Evolutionary conservation across 2,888 invertebrate species (phyloP), one percentile per base, ranked within the genome.

Genomic region (Hermaeophaga mercurialis): DNA sequence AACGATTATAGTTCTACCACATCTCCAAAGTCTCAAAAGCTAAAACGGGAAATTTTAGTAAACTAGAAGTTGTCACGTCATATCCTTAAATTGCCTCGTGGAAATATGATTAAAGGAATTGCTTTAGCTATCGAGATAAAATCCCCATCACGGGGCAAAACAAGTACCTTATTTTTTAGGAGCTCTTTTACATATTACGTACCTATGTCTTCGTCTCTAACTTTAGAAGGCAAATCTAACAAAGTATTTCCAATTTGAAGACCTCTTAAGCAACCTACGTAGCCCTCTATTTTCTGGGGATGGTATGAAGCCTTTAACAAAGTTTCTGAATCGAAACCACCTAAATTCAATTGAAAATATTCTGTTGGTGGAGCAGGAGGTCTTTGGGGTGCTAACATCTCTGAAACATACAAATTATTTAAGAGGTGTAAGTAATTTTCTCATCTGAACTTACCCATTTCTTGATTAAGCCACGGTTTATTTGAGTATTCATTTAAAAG

Each of bases 321-420:
- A 61, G 89, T 90, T 70, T 88, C 86, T 1, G 85, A 81, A 75
- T 93, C 92, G 70, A 88, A 91, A 8, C 93, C 93, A 26, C 94
- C 94, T 36, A 94, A 81, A 76, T 93, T 92, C 70, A 90, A 84
- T 79, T 94, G 92, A 72, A 94, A 92, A 76, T 94, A 94, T 70
- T 91, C 90, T 0, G 90, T 91, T 0, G 94, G 93, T 4, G 92
- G 91, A 1, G 93, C 91, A 17, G 92, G 92, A 2, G 94, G 94
- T 61, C 94, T 82, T 75, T 92, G 92, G 5, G 94, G 94, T 48
- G 90, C 89, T 41, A 94, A 83, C 26, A 92, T 89, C 81, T 94
- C 94, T 90, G 79, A 22, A 55, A 39, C 6, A 22, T 22, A 22
- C n/a, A n/a, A n/a, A n/a, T n/a, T n/a, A n/a, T n/a, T n/a, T n/a